phyloP scores from a whole-genome alignment of 2,888 invertebrate species.

The Pseudanteris insignis region DNA sequence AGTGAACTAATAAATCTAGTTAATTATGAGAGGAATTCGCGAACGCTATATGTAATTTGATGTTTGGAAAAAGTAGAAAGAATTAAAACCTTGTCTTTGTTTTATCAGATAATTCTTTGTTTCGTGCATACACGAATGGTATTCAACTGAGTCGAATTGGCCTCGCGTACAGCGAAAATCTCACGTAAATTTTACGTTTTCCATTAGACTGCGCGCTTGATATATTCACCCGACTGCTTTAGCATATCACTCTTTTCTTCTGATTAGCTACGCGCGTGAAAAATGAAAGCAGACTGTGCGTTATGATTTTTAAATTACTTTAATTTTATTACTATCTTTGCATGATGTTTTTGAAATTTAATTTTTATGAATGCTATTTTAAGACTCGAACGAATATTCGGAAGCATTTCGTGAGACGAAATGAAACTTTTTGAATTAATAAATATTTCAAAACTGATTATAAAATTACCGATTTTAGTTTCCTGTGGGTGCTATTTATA shows the following conservation, averaged over 20 bases:
- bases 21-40: slow-evolving; percentile 7
- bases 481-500: no score
- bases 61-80: no score
- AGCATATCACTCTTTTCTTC: slow-evolving; percentile 8
- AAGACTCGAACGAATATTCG: no score
- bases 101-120: slow-evolving; percentile 16
- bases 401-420: no score
- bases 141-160: slow-evolving; percentile 33
- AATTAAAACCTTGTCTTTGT: slow-evolving; percentile 14
- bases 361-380: no score
- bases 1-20: slow-evolving; percentile 1
- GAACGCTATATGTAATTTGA: slow-evolving; percentile 10
- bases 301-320: slow-evolving; percentile 3
- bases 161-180: slow-evolving; percentile 18
- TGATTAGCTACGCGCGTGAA: slow-evolving; percentile 9
- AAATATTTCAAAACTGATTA: no score
- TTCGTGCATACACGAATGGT: slow-evolving; percentile 18
- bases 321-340: background rate
- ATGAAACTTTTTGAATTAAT: no score
- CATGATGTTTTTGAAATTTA: slow-evolving; percentile 8
- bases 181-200: slow-evolving; percentile 27
- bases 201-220: slow-evolving; percentile 29
- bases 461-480: no score
- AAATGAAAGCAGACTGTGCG: slow-evolving; percentile 19
- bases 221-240: slow-evolving; percentile 28